phyloP scores from a whole-genome alignment of 2,797 vertebrate genomes.

The Philypnodon macrostomus region DNA sequence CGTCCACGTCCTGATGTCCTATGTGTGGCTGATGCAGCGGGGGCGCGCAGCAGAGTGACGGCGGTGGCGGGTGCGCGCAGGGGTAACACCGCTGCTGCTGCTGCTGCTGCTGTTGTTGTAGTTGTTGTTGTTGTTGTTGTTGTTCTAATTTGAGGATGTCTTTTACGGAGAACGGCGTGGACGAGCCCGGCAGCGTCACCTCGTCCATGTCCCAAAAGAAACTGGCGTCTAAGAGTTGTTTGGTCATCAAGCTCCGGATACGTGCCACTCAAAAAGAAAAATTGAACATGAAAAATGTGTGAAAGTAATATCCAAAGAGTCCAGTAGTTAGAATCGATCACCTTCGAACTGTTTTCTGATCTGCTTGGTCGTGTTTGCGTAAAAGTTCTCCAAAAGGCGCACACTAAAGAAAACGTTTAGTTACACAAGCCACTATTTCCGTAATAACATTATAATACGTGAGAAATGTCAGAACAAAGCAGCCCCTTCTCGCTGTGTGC shows the following conservation, averaged over 20 bases:
- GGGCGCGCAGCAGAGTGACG: constrained; percentile 84
- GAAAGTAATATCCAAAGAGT: no score
- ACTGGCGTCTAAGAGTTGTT: constrained; percentile 3
- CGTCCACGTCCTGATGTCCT: constrained; percentile 78
- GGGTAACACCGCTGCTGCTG: constrained; percentile 67
- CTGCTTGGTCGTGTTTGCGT: no score
- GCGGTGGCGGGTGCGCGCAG: constrained; percentile 67
- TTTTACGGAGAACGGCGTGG: constrained; percentile 95
- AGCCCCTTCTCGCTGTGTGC: no score
- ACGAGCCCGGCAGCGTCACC: constrained; percentile 93
- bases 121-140: constrained; percentile 65
- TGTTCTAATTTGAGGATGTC: constrained; percentile 92
- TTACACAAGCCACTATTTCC: no score
- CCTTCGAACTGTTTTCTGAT: no score
- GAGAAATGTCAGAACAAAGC: no score
- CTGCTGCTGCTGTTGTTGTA: constrained; percentile 20
- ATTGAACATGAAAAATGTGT: no score
- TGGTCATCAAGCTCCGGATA: constrained; percentile 4
- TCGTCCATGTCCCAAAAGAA: constrained; percentile 65
- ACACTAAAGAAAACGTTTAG: no score
- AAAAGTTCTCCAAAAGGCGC: no score
- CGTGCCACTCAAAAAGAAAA: neutral
- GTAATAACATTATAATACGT: no score
- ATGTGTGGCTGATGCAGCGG: constrained; percentile 60
- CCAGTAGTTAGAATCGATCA: no score